Conservation (phyloP, 2,888 invertebrate genomes). For the Neoascia interrupta region DNA sequence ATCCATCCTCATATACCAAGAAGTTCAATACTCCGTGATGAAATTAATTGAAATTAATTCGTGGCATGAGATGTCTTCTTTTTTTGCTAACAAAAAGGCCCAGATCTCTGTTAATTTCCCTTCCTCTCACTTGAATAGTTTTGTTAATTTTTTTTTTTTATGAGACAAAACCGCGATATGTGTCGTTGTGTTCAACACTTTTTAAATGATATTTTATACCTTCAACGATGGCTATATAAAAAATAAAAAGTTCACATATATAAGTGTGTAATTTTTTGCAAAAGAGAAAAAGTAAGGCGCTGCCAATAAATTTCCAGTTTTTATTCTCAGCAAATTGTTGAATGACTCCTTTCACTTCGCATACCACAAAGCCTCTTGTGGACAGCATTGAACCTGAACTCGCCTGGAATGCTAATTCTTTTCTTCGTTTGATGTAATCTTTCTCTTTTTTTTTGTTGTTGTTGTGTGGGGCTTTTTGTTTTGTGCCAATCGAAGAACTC, state of each 20-base stretch:
- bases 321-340: conserved; percentile 70
- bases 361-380: conserved; percentile 71
- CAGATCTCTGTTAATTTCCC: background rate
- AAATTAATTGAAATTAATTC: conserved; percentile 54
- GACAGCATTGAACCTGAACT: conserved; percentile 71
- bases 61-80: conserved; percentile 49
- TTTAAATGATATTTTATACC: background rate
- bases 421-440: conserved; percentile 70
- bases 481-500: background rate
- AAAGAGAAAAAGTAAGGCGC: conserved; percentile 67
- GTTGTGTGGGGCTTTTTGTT: conserved; percentile 37
- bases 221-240: background rate
- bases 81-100: background rate
- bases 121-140: conserved; percentile 57
- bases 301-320: conserved; percentile 68
- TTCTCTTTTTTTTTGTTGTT: conserved; percentile 24
- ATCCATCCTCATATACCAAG: conserved; percentile 7
- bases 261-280: background rate
- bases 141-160: too few relatives aligned
- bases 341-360: conserved; percentile 75
- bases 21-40: conserved; percentile 54
- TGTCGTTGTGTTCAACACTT: conserved; percentile 49
- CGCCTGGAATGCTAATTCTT: conserved; percentile 71
- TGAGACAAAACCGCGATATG: conserved; percentile 22
- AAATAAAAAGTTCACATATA: background rate